Evolutionary conservation across 2,113 vertebrate species (phyloP).

Genomic region (Syrrhaptes paradoxus): DNA sequence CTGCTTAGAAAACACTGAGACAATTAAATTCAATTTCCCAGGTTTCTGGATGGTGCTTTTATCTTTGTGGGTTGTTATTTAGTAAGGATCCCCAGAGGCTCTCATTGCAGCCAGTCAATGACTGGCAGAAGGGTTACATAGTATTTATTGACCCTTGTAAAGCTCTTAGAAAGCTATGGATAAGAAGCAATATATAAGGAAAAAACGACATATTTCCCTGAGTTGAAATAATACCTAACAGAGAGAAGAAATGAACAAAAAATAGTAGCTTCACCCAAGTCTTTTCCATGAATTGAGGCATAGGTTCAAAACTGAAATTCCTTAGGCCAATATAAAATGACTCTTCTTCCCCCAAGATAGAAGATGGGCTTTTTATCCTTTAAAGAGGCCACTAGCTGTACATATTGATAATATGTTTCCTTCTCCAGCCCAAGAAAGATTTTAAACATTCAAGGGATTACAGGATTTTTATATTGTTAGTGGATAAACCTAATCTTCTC

Average conservation of each 20-base stretch:
- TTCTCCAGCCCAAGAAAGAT: slow-evolving; percentile 56
- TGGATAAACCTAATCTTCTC: slow-evolving; percentile 67
- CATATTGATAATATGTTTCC: slow-evolving; percentile 56
- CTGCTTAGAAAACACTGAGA: neutral
- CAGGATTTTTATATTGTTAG: slow-evolving; percentile 69
- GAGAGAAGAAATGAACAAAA: neutral
- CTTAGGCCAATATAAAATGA: neutral
- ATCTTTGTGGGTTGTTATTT: neutral
- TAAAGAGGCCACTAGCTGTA: slow-evolving; percentile 51
- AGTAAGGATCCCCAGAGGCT: neutral
- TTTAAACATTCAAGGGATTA: slow-evolving; percentile 70
- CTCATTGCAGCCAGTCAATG: neutral
- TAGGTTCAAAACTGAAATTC: neutral
- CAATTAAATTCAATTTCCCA: neutral
- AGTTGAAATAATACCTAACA: neutral
- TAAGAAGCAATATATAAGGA: neutral
- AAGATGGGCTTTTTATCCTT: slow-evolving; percentile 37
- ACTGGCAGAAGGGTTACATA: neutral
- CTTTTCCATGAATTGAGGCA: neutral
- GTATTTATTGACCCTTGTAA: neutral
- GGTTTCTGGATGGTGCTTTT: neutral
- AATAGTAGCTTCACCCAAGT: neutral
- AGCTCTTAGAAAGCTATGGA: neutral
- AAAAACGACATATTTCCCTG: rapidly evolving
- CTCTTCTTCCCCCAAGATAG: neutral